Conservation (phyloP, 2,113 vertebrate genomes). For the Pygathrix nemaeus region DNA sequence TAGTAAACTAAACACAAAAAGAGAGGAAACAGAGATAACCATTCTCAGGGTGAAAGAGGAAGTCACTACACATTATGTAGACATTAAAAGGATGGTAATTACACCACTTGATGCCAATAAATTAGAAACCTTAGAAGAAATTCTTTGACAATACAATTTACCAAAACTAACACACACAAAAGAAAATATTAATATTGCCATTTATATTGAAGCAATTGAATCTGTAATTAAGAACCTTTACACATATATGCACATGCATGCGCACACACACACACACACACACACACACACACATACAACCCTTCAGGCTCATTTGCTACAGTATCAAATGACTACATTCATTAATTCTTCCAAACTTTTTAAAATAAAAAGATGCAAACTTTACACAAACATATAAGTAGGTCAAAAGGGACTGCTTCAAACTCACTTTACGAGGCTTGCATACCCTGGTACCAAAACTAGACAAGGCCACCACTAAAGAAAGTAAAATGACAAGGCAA, state of each 20-base stretch:
- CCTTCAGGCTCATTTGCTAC: too few species aligned
- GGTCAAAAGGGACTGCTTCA: neutral
- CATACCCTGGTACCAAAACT: neutral
- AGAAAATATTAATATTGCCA: neutral
- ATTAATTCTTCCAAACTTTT: neutral
- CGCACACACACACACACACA: neutral
- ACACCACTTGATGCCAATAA: neutral
- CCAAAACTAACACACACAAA: neutral
- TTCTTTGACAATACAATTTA: neutral
- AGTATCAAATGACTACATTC: neutral
- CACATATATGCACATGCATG: too few species aligned
- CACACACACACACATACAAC: neutral
- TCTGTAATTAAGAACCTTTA: neutral
- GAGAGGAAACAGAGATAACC: neutral
- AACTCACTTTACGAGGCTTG: neutral
- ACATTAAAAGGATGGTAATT: neutral
- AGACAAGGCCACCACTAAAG: neutral
- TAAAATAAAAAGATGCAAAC: neutral
- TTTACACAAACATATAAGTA: slow-evolving; percentile 80
- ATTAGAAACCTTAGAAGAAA: neutral
- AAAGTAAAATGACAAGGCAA: neutral
- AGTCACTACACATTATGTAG: neutral
- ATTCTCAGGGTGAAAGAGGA: neutral
- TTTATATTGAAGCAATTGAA: neutral
- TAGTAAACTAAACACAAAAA: neutral